These are phyloP conservation scores for Drosophila nr. perissopoda DNA, from an alignment of 2,888 invertebrate species.

Conservation along the genomic window DNA sequence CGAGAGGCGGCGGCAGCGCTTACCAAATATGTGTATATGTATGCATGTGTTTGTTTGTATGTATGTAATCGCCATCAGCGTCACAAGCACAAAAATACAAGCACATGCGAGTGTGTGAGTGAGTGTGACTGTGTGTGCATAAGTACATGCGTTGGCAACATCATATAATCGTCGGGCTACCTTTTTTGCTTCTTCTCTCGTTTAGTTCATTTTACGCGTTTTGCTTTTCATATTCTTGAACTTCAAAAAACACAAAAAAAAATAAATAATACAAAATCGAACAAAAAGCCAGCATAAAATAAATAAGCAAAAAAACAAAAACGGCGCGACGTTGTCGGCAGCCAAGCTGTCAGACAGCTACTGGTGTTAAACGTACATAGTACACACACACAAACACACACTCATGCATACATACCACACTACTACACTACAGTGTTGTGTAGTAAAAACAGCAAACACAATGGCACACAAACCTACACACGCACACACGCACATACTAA, in stretches of 20 bases:
- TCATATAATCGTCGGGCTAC: conserved; percentile 55
- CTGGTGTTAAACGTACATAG: conserved; percentile 78
- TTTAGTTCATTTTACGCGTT: conserved; percentile 71
- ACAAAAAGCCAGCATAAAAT: conserved; percentile 75
- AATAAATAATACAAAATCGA: conserved; percentile 46
- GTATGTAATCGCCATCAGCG: conserved; percentile 37
- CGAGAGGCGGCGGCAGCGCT: conserved; percentile 24
- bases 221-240: conserved; percentile 79
- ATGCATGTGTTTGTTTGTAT: conserved; percentile 7
- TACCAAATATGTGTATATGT: conserved; percentile 23
- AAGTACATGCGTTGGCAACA: conserved; percentile 60
- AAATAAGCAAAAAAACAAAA: conserved; percentile 47
- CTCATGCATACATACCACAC: conserved; percentile 7
- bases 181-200: conserved; percentile 42
- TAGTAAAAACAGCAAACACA: conserved; percentile 64
- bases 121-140: conserved; percentile 1
- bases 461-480: conserved; percentile 35
- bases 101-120: conserved; percentile 1
- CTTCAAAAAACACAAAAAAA: conserved; percentile 60
- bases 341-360: conserved; percentile 81
- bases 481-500: conserved; percentile 19
- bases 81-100: conserved; percentile 14
- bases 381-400: conserved; percentile 8
- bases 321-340: conserved; percentile 58
- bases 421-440: conserved; percentile 53